Base-by-base conservation (phyloP, 1,140 invertebrate species). In the Nylanderia fulva region DNA sequence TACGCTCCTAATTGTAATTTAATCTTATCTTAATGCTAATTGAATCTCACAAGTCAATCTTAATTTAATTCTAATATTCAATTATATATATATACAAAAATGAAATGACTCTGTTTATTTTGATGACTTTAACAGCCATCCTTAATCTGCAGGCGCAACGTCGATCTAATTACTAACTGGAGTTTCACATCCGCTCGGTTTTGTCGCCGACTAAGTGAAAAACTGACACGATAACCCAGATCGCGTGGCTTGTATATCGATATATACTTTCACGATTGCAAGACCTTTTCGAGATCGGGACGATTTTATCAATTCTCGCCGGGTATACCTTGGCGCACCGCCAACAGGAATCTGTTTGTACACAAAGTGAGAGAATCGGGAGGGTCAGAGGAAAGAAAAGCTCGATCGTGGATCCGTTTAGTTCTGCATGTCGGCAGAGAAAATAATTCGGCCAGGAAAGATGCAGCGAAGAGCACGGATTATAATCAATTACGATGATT, bases 221-320 rank as follows among this genome's bases (percentile, higher is more conserved):
- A 80, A 58, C 33, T 56, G 85, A 85, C 85, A 85, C 87, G 58
- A 85, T 89, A 83, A 86, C 87, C 88, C 63, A 68, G 74, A 86
- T 89, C 74, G 29, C 56, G 60, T 21, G 7, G 29, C 39, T 42
- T 13, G 11, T 48, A 48, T 63, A 90, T 90, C 77, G 61, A 90
- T 90, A 88, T 90, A 88, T 56, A 90, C 89, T 90, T 90, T 90
- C 89, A 84, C 86, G 75, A 90, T 86, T 24, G 39, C 64, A 69
- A 27, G 85, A 85, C 60, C 72, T 74, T 86, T 63, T 45, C 85
- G 66, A 36, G 72, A 56, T 48, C 75, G 29, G 39, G 15, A 69
- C 79, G 58, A 45, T 33, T 74, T 87, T 54, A 61, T 85, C 42
- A 45, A 64, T 63, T 56, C 68, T 6, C 29, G 54, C 15, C 27